Evolutionary conservation across 2,113 vertebrate species (phyloP), one percentile per base, ranked within the genome.

Genomic region (Boleophthalmus pectinirostris): DNA sequence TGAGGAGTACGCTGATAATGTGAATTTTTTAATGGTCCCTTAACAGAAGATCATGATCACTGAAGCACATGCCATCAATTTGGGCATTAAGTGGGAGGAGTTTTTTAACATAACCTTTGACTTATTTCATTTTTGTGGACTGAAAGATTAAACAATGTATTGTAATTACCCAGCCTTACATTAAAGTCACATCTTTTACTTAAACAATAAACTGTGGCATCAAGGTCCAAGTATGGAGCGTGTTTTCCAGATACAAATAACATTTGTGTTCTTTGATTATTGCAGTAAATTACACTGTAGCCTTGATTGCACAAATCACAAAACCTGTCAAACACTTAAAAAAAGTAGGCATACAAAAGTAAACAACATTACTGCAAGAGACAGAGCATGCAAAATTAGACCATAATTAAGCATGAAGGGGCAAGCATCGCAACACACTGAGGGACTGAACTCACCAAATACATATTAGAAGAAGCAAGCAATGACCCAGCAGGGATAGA

Each of bases 391-490:
- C 91, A 83, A 75, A 25, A 58, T 64, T 38, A 64, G 8, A 72
- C 69, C 9, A 53, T 64, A 66, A 18, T 70, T 47, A 21, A 76
- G 58, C 47, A 73, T 0, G 46, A 54, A 71, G 9, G 53, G 61
- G 71, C 46, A 49, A 54, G 90, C 91, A 89, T 88, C 65, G 85
- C 75, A 73, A 85, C 79, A 75, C 81, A 81, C 70, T 60, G 80
- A 56, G 54, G 73, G 72, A 74, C 71, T 80, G 58, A 95, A 98
- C 96, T 98, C 96, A 99, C 97, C 97, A 95, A 95, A 94, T 91
- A 95, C 92, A 96, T 93, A 94, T 96, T 95, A 94, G 95, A 93
- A 95, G 95, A 92, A 95, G 94, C 93, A 96, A 96, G 95, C 91
- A 93, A 92, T 89, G 95, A 95, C 92, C 94, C 97, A 95, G 95